Evolutionary conservation across 2,888 invertebrate species (phyloP), one percentile per base, ranked within the genome.

Genomic region (Gortyna flavago): DNA sequence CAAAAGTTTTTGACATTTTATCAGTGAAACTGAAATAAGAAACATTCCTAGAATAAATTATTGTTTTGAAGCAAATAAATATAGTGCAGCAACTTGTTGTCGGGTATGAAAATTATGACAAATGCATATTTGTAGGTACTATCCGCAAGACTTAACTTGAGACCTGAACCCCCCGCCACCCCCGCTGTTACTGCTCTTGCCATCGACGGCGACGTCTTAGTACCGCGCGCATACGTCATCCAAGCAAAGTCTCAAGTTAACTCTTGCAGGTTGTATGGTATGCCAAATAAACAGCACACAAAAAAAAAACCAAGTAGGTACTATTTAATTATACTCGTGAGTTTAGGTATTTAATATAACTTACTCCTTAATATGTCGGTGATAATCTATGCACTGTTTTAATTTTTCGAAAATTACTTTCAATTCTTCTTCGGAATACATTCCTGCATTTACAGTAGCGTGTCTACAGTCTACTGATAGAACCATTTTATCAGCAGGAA

Each of bases 321-420:
- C 0, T 16, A 21, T 25, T 48, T 13, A 48, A n/a, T 32, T 32
- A 13, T 32, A 32, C 8, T 32, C 8, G 11, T 29, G 25, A 4
- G 8, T 68, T 25, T n/a, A n/a, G n/a, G n/a, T 35, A 35, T 0
- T 35, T 51, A 35, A 16, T 1, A 18, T 7, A 2, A 69, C 85
- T 85, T 74, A 85, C 85, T 68, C n/a, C 8, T 29, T 32, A 75
- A 85, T 80, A 21, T 73, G 41, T 18, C 69, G 75, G 62, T 85
- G 83, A 35, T 86, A 83, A 38, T 85, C 62, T 44, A 85, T 72
- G 51, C 86, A 85, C 6, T 54, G 21, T 38, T 38, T 86, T 13
- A 85, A 69, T 25, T 69, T 80, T 11, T 76, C 29, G 7, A 44
- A 41, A 21, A 86, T 72, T 13, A 38, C 0, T n/a, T 73, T 13